Evolutionary conservation across 1,140 invertebrate genomes (phyloP).

Genomic region (Heliconius eleuchia): DNA sequence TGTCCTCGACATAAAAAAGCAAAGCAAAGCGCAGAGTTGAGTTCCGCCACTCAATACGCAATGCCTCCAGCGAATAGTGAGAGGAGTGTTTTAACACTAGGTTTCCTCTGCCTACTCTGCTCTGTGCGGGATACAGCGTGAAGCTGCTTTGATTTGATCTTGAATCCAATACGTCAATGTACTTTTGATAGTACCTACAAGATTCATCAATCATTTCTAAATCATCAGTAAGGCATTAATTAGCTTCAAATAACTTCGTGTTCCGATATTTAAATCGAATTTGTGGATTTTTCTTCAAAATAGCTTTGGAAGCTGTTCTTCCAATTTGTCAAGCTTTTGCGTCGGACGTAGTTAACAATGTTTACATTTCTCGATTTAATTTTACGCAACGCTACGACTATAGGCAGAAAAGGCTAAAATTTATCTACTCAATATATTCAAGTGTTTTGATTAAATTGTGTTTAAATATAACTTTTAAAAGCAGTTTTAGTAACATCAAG

Average conservation of each 20-base stretch:
- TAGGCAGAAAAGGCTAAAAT: slow-evolving; percentile 17
- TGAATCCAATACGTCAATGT: background rate
- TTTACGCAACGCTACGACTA: slow-evolving; percentile 33
- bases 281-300: background rate
- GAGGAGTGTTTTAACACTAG: too few relatives aligned
- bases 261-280: background rate
- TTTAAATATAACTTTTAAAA: background rate
- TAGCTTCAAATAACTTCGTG: background rate
- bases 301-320: slow-evolving; percentile 10
- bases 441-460: background rate
- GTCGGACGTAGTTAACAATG: slow-evolving; percentile 27
- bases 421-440: background rate
- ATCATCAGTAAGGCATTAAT: background rate
- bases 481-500: background rate
- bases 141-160: too few relatives aligned
- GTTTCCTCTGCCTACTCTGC: too few relatives aligned
- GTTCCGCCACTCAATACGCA: too few relatives aligned
- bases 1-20: too few relatives aligned
- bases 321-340: slow-evolving; percentile 23
- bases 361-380: slow-evolving; percentile 38
- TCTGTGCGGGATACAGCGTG: too few relatives aligned
- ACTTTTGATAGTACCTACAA: background rate
- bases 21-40: too few relatives aligned
- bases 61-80: too few relatives aligned
- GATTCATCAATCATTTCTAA: background rate